Evolutionary conservation across 1,140 invertebrate species (phyloP), one percentile per base, ranked within the genome.

Genomic region (Bombus ignitus): DNA sequence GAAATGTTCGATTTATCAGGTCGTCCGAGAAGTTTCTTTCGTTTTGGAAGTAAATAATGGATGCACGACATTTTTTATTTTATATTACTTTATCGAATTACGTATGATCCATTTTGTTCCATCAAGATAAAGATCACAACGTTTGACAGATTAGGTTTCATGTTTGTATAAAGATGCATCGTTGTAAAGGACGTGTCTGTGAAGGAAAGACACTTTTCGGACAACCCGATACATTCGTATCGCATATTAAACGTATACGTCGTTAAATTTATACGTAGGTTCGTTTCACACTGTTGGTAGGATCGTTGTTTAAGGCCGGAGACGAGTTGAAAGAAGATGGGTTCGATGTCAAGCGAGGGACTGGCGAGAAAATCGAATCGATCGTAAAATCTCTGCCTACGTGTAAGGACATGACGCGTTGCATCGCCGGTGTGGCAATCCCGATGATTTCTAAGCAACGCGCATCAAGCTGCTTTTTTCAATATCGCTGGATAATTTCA

Each of bases 371-470:
- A 32, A 44, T 47, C 65, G 79, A 72, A 28, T 57, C 47, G 68
- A 57, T 81, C 80, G 80, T 73, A 81, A 81, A 81, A 81, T 81
- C 68, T 57, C 44, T 22, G 35, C 79, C 78, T 70, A 80, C 78
- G 78, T 68, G n/a, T 28, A 53, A n/a, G 78, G 65, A 39, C 42
- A n/a, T 12, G 32, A 8, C 18, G 44, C n/a, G 28, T 62, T 59
- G 32, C 35, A 42, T 71, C 4, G 25, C 3, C 2, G 18, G 4
- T 42, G 57, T 77, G 5, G 39, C 32, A 75, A 53, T 75, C 15
- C 15, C 18, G 28, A 35, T n/a, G 28, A 25, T 78, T 78, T 78
- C 59, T n/a, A 25, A 25, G n/a, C n/a, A 32, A 18, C 71, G 42
- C 15, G 71, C 42, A 8, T 3, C 42, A 18, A 68, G 39, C 3